Percentiles rank a stretch among this genome's conserved stretches.
phyloP scores from a whole-genome alignment of 1,140 invertebrate species.

The Drosophila kohkoa region DNA sequence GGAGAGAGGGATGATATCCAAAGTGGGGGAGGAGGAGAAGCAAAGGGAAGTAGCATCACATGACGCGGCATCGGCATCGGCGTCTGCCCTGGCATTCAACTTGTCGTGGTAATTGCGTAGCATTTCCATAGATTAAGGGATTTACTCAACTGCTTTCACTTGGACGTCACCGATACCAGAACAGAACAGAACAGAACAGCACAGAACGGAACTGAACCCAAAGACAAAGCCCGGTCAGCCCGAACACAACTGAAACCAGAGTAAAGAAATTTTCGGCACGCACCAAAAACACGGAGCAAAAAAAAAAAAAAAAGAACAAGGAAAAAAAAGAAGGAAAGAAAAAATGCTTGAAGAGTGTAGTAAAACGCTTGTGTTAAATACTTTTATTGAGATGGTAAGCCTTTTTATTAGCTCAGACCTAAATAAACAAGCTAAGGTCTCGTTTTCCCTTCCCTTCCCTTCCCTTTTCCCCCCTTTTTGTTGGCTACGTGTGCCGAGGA shows the following conservation, averaged over 20 bases:
- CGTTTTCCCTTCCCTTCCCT: slow-evolving; percentile 1
- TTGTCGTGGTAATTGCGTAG: slow-evolving; percentile 83
- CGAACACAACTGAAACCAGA: slow-evolving; percentile 45
- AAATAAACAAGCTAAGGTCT: slow-evolving; percentile 74
- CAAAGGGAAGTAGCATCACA: slow-evolving; percentile 52
- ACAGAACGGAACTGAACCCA: slow-evolving; percentile 7
- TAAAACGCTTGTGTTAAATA: slow-evolving; percentile 85
- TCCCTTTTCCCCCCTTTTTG: background rate
- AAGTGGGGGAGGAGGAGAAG: background rate
- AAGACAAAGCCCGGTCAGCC: slow-evolving; percentile 32
- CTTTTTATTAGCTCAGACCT: slow-evolving; percentile 84
- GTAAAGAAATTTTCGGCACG: slow-evolving; percentile 48
- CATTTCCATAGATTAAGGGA: slow-evolving; percentile 85
- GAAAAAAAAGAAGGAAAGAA: slow-evolving; percentile 46
- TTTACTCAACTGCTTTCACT: slow-evolving; percentile 61
- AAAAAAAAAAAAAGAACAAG: slow-evolving; percentile 39
- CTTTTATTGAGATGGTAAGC: slow-evolving; percentile 85
- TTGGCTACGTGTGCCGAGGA: background rate
- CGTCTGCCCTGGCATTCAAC: slow-evolving; percentile 55
- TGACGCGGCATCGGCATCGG: slow-evolving; percentile 47
- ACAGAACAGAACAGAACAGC: slow-evolving; percentile 23
- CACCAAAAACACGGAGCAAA: slow-evolving; percentile 36
- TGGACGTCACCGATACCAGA: slow-evolving; percentile 54
- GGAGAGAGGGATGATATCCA: too few species aligned
- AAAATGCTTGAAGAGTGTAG: slow-evolving; percentile 82